phyloP scores from a whole-genome alignment of 2,888 invertebrate species.

The Anodontia alba region DNA sequence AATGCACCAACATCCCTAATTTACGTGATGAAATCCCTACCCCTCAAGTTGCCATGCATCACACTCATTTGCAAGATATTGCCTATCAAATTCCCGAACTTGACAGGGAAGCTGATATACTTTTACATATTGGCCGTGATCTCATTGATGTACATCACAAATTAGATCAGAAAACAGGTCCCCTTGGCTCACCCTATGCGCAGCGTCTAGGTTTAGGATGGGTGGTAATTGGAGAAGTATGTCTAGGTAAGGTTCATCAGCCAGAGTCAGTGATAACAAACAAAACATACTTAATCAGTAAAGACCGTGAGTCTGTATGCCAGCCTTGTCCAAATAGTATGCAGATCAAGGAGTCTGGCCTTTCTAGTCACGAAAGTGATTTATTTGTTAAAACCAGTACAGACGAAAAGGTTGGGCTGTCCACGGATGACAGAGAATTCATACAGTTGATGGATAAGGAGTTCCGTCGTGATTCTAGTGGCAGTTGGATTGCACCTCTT shows the following conservation, averaged over 20 bases:
- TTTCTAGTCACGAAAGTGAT: conserved; percentile 17
- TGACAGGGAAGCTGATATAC: conserved; percentile 12
- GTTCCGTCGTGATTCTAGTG: conserved; percentile 12
- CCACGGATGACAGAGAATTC: conserved; percentile 31
- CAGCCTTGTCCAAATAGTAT: no score
- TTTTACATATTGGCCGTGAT: neutral
- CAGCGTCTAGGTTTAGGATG: neutral
- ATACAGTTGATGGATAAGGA: conserved; percentile 25
- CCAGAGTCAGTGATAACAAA: no score
- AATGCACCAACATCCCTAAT: conserved; percentile 29
- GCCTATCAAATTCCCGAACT: neutral
- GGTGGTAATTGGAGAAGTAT: conserved; percentile 26
- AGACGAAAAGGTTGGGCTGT: conserved; percentile 22
- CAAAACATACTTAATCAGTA: conserved; percentile 22
- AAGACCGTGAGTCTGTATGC: conserved; percentile 8
- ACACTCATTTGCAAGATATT: conserved; percentile 23
- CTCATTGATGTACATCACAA: neutral
- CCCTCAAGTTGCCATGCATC: conserved; percentile 20
- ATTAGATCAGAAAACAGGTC: neutral
- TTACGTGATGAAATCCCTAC: conserved; percentile 28
- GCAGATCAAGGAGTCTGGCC: neutral
- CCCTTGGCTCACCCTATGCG: neutral
- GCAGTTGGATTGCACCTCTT: conserved; percentile 25
- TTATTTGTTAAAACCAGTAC: neutral
- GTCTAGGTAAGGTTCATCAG: conserved; percentile 19